phyloP scores from a whole-genome alignment of 1,140 invertebrate species.

The Musca vetustissima region DNA sequence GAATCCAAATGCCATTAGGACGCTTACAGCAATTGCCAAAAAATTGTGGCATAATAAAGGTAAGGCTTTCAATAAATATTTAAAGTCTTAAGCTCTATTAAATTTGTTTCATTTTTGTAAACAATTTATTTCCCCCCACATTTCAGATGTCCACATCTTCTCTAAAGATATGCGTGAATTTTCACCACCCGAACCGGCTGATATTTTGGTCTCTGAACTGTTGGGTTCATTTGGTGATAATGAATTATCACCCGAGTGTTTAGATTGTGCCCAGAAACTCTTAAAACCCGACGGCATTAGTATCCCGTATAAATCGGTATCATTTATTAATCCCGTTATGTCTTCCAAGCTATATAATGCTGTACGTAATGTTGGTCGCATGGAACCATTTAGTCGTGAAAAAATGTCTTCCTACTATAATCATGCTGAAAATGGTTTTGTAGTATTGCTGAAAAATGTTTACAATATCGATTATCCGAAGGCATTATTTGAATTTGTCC shows the following conservation, averaged over 20 bases:
- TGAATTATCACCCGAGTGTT: constrained; percentile 97
- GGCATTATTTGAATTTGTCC: constrained; percentile 82
- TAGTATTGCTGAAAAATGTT: constrained; percentile 90
- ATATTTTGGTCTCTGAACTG: constrained; percentile 96
- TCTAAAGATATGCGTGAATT: constrained; percentile 91
- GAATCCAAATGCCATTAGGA: constrained; percentile 94
- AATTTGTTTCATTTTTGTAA: too few relatives aligned
- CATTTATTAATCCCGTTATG: constrained; percentile 82
- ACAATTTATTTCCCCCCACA: not conserved
- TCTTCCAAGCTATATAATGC: constrained; percentile 59
- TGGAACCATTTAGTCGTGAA: constrained; percentile 34
- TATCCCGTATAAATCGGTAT: constrained; percentile 82
- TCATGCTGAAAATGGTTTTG: constrained; percentile 89
- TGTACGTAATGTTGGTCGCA: constrained; percentile 45
- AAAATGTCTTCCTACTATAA: constrained; percentile 67
- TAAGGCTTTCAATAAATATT: too few relatives aligned
- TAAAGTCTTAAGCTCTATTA: too few relatives aligned
- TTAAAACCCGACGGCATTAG: constrained; percentile 89
- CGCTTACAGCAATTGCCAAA: constrained; percentile 76
- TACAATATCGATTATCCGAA: constrained; percentile 80
- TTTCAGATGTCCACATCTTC: constrained; percentile 67
- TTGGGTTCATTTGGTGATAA: constrained; percentile 98
- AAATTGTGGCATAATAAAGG: constrained; percentile 78
- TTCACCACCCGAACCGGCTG: constrained; percentile 79
- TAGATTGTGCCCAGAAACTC: constrained; percentile 91